Conservation (phyloP, 2,797 vertebrate species). For the Oryzias dopingdopingensis region DNA sequence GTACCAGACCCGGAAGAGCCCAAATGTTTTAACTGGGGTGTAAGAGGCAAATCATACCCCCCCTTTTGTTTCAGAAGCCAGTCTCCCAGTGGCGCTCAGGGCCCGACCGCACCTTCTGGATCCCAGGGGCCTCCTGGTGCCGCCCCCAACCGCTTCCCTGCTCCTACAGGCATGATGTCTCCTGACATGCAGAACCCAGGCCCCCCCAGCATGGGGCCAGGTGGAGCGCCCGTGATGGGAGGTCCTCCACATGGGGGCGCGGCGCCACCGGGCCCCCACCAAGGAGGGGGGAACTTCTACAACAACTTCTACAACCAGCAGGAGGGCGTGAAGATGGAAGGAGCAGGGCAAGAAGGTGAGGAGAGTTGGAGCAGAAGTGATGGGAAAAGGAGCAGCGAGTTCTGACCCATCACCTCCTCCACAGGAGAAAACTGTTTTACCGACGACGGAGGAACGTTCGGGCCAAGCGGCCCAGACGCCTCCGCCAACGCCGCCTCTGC, state of each 20-base stretch:
- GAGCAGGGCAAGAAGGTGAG: conserved; percentile 79
- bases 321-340: conserved; percentile 83
- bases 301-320: conserved; percentile 88
- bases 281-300: conserved; percentile 82
- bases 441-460: conserved; percentile 63
- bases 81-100: conserved; percentile 60
- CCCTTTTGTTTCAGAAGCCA: conserved; percentile 65
- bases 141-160: conserved; percentile 76
- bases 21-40: too few relatives aligned
- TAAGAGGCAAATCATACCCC: background rate
- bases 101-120: conserved; percentile 55
- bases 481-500: conserved; percentile 60
- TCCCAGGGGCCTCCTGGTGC: conserved; percentile 70
- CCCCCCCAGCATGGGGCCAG: conserved; percentile 80
- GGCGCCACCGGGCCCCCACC: conserved; percentile 77
- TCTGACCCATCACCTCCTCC: conserved; percentile 6
- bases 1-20: conserved; percentile 61
- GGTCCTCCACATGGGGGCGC: conserved; percentile 78
- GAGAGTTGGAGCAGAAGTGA: background rate
- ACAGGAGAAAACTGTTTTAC: conserved; percentile 81
- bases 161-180: conserved; percentile 77
- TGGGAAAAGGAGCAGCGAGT: background rate
- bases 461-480: conserved; percentile 57
- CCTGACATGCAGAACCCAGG: conserved; percentile 79
- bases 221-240: conserved; percentile 84